phyloP scores from a whole-genome alignment of 2,113 vertebrate species.

The Catharus bicknelli region DNA sequence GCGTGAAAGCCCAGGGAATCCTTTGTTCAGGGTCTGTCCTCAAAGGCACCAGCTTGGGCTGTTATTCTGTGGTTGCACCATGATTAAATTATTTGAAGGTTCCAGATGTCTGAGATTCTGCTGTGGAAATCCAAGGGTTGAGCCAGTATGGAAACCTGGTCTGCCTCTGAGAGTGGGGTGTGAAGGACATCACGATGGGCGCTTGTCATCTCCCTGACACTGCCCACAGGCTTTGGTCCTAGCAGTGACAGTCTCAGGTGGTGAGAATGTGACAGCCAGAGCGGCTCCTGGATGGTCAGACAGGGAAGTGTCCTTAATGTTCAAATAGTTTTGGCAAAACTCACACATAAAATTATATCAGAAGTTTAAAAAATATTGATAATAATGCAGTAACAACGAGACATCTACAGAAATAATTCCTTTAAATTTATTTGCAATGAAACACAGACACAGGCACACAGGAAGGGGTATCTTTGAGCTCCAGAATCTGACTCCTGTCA shows the following conservation, averaged over 20 bases:
- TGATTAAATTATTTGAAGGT: background rate
- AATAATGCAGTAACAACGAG: background rate
- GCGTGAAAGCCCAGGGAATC: background rate
- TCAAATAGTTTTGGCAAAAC: background rate
- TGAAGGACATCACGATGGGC: background rate
- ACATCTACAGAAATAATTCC: background rate
- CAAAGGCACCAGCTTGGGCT: background rate
- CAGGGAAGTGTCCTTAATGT: background rate
- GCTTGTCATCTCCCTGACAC: background rate
- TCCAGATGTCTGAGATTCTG: background rate
- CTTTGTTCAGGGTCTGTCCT: background rate
- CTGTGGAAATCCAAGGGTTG: background rate
- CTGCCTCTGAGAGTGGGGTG: background rate
- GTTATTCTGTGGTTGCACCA: background rate
- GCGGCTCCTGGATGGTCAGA: background rate
- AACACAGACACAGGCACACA: background rate
- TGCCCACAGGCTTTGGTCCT: fast-evolving
- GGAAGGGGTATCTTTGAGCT: background rate
- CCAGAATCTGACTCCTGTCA: background rate
- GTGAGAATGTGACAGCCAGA: background rate
- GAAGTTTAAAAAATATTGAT: background rate
- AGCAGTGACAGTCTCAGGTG: background rate
- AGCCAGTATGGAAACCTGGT: background rate
- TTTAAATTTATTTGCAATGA: background rate
- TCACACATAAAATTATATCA: background rate